Evolutionary conservation across 1,140 invertebrate species (phyloP).

Genomic region (Cepaea nemoralis): DNA sequence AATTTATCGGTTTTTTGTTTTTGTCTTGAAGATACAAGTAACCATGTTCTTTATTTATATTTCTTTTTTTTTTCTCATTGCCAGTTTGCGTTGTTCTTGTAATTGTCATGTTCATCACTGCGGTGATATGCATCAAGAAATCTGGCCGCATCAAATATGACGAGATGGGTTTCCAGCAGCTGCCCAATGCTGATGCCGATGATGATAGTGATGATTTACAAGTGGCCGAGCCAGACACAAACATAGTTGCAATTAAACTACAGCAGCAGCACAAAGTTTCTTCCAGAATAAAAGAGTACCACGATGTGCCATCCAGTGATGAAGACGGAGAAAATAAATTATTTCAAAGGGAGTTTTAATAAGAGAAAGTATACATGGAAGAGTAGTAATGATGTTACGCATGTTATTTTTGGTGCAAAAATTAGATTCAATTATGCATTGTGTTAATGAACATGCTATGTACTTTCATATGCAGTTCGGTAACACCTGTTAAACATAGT

Average conservation of each 20-base stretch:
- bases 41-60: not conserved
- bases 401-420: not conserved
- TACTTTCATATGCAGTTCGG: no score
- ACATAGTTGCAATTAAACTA: not conserved
- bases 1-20: no score
- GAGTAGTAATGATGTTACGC: not conserved
- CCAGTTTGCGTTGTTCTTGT: constrained; percentile 49
- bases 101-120: constrained; percentile 51
- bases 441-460: no score
- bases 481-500: no score
- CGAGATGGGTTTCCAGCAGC: constrained; percentile 53
- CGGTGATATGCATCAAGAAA: constrained; percentile 50
- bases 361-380: not conserved
- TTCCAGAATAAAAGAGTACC: constrained; percentile 10
- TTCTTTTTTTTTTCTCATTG: not conserved
- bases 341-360: not conserved
- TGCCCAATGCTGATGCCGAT: constrained; percentile 51
- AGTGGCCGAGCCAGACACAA: not conserved
- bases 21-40: no score
- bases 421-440: no score
- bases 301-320: constrained; percentile 3
- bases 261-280: not conserved
- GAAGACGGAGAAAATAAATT: constrained; percentile 20
- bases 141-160: constrained; percentile 41
- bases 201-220: constrained; percentile 45